A percentile compares a stretch with the other conserved stretches of the same genome.
phyloP scores from a whole-genome alignment of 2,113 vertebrate species.

The Microcebus lehilahytsara region DNA sequence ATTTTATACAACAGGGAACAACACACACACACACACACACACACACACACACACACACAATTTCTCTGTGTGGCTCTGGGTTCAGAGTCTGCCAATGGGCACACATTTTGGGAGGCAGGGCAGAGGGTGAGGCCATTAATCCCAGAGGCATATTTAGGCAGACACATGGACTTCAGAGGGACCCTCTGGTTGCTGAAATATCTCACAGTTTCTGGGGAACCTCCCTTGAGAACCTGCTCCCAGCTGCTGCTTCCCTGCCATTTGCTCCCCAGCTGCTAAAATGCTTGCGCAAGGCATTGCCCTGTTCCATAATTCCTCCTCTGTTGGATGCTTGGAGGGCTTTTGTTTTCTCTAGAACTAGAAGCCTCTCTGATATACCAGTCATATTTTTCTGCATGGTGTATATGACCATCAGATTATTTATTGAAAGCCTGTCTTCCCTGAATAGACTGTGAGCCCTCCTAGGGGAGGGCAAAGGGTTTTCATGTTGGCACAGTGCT shows the following conservation, averaged over 20 bases:
- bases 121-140: background rate
- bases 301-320: background rate
- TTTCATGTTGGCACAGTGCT: background rate
- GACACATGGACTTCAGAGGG: background rate
- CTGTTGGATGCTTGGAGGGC: background rate
- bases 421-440: background rate
- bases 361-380: rapidly evolving
- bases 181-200: background rate
- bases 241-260: too few relatives aligned
- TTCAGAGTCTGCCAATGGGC: background rate
- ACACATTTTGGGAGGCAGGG: rapidly evolving
- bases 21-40: too few relatives aligned
- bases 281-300: background rate
- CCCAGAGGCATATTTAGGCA: background rate
- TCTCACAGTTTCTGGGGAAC: background rate
- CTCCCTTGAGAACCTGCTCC: background rate
- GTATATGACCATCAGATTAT: background rate
- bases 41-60: too few relatives aligned
- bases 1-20: too few relatives aligned
- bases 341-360: background rate
- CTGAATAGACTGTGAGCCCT: background rate
- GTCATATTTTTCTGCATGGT: background rate
- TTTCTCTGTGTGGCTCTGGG: background rate
- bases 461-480: too few relatives aligned
- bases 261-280: background rate